phyloP scores from a whole-genome alignment of 2,888 invertebrate species.

The Odontomyia ornata region DNA sequence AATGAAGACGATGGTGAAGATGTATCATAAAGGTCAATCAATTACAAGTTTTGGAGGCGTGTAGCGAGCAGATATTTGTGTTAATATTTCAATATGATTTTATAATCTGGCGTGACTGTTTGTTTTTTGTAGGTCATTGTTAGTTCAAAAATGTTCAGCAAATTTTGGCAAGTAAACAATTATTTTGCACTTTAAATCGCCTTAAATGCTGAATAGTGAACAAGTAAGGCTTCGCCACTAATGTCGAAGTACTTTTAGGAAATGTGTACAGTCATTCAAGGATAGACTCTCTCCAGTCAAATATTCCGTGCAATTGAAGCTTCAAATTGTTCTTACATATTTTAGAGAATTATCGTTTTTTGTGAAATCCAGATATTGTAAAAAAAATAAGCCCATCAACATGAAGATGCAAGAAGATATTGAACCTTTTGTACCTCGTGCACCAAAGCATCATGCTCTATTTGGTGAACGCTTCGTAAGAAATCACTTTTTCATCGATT shows the following conservation, averaged over 20 bases:
- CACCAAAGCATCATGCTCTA: constrained; percentile 59
- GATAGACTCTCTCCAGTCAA: neutral
- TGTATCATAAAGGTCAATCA: neutral
- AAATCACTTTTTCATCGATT: constrained; percentile 60
- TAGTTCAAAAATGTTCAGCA: no score
- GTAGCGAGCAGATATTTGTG: no score
- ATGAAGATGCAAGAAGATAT: constrained; percentile 29
- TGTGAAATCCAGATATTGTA: neutral
- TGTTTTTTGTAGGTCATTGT: no score
- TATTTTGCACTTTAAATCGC: no score
- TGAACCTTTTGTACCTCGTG: constrained; percentile 57
- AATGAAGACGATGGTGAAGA: neutral
- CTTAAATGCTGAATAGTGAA: no score
- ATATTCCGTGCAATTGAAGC: neutral
- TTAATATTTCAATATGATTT: no score
- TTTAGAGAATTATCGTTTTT: neutral
- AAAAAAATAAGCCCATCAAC: neutral
- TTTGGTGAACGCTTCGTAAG: constrained; percentile 59
- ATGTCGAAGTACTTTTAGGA: no score
- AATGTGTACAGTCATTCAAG: no score
- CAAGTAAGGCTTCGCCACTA: no score
- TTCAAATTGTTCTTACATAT: neutral
- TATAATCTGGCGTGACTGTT: no score
- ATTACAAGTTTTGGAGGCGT: neutral
- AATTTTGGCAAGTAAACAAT: no score